These are phyloP conservation scores for Phrynocephalus versicolor DNA, from an alignment of 2,113 vertebrate species.

Conservation along the genomic window DNA sequence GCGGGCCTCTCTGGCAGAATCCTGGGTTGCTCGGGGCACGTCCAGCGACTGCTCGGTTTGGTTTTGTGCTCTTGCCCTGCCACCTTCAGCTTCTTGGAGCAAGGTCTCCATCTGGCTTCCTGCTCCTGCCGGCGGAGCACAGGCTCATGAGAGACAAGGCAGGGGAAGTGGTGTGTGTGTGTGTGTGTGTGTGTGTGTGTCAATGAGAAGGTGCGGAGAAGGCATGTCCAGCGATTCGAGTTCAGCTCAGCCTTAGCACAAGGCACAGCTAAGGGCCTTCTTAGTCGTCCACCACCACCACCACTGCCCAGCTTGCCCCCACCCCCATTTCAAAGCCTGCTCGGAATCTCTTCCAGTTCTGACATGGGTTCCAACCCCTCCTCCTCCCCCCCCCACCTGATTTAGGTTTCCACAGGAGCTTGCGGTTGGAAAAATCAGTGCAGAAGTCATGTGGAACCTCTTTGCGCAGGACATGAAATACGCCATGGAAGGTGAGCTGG, in stretches of 20 bases:
- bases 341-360: background rate
- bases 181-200: too few relatives aligned
- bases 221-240: too few relatives aligned
- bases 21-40: background rate
- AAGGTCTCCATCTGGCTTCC: too few relatives aligned
- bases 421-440: constrained; percentile 93
- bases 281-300: too few relatives aligned
- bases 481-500: constrained; percentile 89
- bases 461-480: constrained; percentile 99
- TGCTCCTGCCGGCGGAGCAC: background rate
- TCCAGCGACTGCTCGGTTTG: background rate
- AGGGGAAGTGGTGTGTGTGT: too few relatives aligned
- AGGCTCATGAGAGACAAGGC: background rate
- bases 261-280: background rate
- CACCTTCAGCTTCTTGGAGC: too few relatives aligned
- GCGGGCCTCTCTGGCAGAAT: background rate
- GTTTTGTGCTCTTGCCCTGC: too few relatives aligned
- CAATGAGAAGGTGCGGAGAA: too few relatives aligned
- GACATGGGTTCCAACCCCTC: too few relatives aligned
- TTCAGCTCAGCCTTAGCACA: too few relatives aligned
- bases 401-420: constrained; percentile 95
- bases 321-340: background rate
- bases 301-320: too few relatives aligned
- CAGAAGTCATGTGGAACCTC: constrained; percentile 97
- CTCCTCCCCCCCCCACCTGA: background rate